Conservation (phyloP, 2,113 vertebrate genomes). For the Oreocharis arfaki region DNA sequence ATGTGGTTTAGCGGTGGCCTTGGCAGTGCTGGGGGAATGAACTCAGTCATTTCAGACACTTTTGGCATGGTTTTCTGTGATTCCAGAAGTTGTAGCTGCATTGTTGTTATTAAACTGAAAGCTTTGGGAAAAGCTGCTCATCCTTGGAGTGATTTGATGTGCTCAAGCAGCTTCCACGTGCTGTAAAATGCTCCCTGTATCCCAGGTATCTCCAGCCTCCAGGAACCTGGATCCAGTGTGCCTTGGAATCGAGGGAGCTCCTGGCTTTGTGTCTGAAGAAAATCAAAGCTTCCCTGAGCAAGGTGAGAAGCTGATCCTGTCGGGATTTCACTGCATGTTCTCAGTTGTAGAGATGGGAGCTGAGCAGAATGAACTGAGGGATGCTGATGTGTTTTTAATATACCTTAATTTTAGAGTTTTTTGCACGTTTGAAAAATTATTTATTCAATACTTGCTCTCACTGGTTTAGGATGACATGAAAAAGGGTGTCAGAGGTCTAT, state of each 20-base stretch:
- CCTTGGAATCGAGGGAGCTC: conserved; percentile 94
- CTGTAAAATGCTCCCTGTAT: neutral
- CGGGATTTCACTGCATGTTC: neutral
- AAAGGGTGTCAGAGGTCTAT: neutral
- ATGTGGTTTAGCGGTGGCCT: neutral
- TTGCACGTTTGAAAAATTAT: neutral
- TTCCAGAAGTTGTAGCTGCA: neutral
- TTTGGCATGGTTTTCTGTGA: accelerated
- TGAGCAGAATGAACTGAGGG: neutral
- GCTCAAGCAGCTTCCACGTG: neutral
- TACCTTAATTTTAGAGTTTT: neutral
- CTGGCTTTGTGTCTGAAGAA: conserved; percentile 94
- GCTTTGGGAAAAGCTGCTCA: neutral
- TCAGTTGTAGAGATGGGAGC: neutral
- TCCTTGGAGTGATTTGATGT: neutral
- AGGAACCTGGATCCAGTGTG: conserved; percentile 87
- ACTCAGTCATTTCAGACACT: neutral
- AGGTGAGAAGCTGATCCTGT: conserved; percentile 54
- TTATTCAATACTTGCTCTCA: neutral
- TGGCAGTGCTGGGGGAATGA: too few relatives aligned
- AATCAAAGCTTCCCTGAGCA: conserved; percentile 82
- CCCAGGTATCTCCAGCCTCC: conserved; percentile 93
- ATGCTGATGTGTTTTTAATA: neutral
- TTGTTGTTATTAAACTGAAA: neutral
- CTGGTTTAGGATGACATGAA: accelerated